These are phyloP conservation scores for Eulemur mongoz DNA, from an alignment of 2,797 vertebrate genomes.

Conservation along the genomic window DNA sequence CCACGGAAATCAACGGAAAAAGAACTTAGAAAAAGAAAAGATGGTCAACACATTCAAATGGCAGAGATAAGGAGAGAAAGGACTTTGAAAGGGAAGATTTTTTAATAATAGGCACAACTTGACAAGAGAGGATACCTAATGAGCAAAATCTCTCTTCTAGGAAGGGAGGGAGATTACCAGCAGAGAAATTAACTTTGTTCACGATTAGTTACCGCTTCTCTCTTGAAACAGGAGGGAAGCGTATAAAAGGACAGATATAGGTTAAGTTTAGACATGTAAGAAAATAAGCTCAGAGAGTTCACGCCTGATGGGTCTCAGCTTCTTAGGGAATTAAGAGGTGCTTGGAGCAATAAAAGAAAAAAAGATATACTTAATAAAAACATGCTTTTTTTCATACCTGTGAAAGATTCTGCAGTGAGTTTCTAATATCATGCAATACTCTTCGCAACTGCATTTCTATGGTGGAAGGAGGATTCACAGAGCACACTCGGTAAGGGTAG, in stretches of 20 bases:
- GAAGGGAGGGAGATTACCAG: background rate
- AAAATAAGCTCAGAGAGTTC: background rate
- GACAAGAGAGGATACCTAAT: background rate
- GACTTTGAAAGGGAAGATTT: background rate
- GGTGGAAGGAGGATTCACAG: constrained; percentile 86
- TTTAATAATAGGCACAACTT: background rate
- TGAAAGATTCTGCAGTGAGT: constrained; percentile 92
- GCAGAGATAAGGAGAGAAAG: constrained; percentile 38
- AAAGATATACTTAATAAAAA: background rate
- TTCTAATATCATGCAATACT: constrained; percentile 95
- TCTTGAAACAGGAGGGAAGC: background rate
- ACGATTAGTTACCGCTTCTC: background rate
- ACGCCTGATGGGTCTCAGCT: background rate
- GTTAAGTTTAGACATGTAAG: background rate
- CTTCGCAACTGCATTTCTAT: constrained; percentile 95
- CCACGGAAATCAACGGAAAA: constrained; percentile 14
- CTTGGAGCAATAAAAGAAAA: background rate
- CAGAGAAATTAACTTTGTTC: background rate
- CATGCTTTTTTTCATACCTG: constrained; percentile 86
- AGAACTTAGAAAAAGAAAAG: constrained; percentile 63
- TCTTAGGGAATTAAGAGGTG: background rate
- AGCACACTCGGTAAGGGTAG: constrained; percentile 71
- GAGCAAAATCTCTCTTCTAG: background rate
- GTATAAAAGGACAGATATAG: background rate
- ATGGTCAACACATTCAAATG: constrained; percentile 22